Conservation (phyloP, 1,140 invertebrate genomes). For the Aculops lycopersici region DNA sequence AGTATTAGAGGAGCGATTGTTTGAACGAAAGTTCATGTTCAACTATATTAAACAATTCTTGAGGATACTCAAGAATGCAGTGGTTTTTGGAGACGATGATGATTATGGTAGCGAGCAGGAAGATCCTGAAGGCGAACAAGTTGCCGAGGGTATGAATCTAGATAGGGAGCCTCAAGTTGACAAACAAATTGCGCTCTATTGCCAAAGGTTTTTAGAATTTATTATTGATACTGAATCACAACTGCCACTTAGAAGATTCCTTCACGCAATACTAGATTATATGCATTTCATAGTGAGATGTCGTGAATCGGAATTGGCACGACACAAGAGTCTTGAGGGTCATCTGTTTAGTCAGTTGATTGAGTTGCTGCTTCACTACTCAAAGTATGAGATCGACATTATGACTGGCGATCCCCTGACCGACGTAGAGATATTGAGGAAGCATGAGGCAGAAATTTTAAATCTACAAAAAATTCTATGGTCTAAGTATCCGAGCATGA, state of each 20-base stretch:
- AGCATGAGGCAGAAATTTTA: conserved; percentile 67
- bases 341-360: conserved; percentile 63
- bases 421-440: conserved; percentile 61
- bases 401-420: conserved; percentile 70
- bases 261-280: conserved; percentile 80
- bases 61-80: conserved; percentile 24
- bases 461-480: conserved; percentile 69
- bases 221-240: conserved; percentile 83
- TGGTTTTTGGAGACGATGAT: neutral
- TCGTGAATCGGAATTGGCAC: conserved; percentile 35
- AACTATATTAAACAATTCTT: conserved; percentile 40
- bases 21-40: conserved; percentile 68
- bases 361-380: conserved; percentile 83
- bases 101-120: too few species aligned
- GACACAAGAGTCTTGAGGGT: conserved; percentile 35
- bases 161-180: conserved; percentile 22
- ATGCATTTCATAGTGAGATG: conserved; percentile 68
- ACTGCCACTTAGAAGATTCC: conserved; percentile 71
- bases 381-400: conserved; percentile 88
- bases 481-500: conserved; percentile 52
- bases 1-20: conserved; percentile 32
- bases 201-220: conserved; percentile 77
- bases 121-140: too few species aligned
- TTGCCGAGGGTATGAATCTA: conserved; percentile 1
- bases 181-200: conserved; percentile 32